Base-by-base conservation (phyloP, 92 coral and sea anemone genomes). In the Porites divaricata region DNA sequence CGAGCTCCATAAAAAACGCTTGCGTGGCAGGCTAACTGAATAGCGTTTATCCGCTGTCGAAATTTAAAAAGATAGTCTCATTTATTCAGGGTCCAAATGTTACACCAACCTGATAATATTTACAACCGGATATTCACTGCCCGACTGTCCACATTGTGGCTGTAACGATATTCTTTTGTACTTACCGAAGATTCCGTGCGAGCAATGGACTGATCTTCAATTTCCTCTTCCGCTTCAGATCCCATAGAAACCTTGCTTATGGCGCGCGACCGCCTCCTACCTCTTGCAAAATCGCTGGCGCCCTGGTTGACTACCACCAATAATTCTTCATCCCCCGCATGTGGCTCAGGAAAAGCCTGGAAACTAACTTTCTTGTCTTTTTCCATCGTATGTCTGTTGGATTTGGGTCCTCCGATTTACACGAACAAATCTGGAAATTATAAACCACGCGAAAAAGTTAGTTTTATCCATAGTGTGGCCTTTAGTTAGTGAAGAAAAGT, bases 241-340 rank as follows among this genome's bases (percentile, higher is more conserved):
- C 61, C 62, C 87, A 83, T 83, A 8, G 81, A 83, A 51, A 83
- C 51, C 67, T 17, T 63, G 52, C 87, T 83, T 10, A 23, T 21
- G n/a, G 87, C 72, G 9, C 87, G 79, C 23, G 87, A 72, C 17
- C 62, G 7, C 63, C 61, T 83, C 3, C 73, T 52, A 1, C 17
- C 25, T 11, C 72, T 24, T 10, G 49, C 1, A 2, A 2, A 1
- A 48, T 61, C 50, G 49, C 2, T 8, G 15, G n/a, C 63, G 35
- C 74, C 85, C 4, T 56, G 13, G 28, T 45, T 56, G 41, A 53
- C 51, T 11, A 28, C 54, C 51, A 68, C 85, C 9, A 56, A 51
- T 0, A 21, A 26, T 7, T 53, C 19, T 1, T 67, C 84, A 11
- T 67, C 84, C 19, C 13, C 20, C 10, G 19, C 25, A 15, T 4